Conservation (phyloP, 92 coral and sea anemone species). For the Montipora capitata region DNA sequence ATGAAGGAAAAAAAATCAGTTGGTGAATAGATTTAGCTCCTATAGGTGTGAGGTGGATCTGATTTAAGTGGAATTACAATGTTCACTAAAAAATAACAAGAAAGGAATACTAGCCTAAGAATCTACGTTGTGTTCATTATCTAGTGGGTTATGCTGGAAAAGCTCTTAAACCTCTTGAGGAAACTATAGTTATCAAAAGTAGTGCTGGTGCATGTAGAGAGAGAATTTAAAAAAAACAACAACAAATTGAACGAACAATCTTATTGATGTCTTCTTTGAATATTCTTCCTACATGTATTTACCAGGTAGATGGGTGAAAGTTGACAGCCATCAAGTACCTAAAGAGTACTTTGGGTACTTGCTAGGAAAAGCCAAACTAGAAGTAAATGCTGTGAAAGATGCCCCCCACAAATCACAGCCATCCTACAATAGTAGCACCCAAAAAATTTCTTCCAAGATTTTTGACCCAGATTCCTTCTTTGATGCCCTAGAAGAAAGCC, state of each 20-base stretch:
- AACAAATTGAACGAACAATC: too few species aligned
- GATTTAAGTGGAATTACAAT: neutral
- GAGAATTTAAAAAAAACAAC: neutral
- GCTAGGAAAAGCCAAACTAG: constrained; percentile 24
- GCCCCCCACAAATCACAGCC: constrained; percentile 51
- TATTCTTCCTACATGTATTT: neutral
- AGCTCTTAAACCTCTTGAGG: too few species aligned
- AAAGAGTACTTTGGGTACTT: constrained; percentile 31
- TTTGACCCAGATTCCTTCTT: constrained; percentile 29
- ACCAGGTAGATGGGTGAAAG: constrained; percentile 41
- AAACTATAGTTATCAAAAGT: too few species aligned
- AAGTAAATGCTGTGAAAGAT: constrained; percentile 47
- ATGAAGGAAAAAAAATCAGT: neutral
- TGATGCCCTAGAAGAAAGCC: constrained; percentile 46
- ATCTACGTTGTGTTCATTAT: too few species aligned
- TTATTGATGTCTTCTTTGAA: neutral
- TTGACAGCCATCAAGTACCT: constrained; percentile 33
- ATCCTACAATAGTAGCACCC: constrained; percentile 18
- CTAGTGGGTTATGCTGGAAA: too few species aligned
- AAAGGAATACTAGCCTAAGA: too few species aligned
- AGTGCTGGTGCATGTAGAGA: neutral
- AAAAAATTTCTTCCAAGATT: constrained; percentile 27
- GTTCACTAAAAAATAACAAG: too few species aligned
- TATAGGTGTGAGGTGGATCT: neutral
- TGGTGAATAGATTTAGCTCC: neutral